These are phyloP conservation scores for Neoitamus cyanurus DNA, from an alignment of 2,888 invertebrate species.

Conservation along the genomic window DNA sequence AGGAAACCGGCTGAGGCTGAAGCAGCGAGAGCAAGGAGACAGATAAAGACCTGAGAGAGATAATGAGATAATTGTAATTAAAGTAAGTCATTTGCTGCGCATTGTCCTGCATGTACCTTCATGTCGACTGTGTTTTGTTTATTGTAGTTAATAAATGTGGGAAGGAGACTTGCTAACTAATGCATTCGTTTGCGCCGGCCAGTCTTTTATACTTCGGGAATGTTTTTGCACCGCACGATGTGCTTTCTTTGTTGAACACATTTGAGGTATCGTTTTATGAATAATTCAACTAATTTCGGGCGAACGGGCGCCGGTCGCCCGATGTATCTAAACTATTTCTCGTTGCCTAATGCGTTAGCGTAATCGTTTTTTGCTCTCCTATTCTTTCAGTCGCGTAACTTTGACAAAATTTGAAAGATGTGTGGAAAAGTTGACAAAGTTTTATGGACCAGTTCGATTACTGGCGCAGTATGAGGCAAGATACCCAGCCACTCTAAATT, in stretches of 20 bases:
- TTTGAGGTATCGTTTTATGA: background rate
- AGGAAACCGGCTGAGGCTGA: background rate
- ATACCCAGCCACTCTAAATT: background rate
- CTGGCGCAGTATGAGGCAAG: background rate
- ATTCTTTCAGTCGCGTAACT: background rate
- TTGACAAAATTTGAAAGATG: background rate
- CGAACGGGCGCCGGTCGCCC: background rate
- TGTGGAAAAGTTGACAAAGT: background rate
- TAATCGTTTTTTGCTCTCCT: background rate
- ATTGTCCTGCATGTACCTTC: background rate
- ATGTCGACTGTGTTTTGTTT: slow-evolving; percentile 23
- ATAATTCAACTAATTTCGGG: background rate
- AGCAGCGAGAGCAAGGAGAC: background rate
- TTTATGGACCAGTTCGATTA: background rate
- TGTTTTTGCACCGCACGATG: background rate
- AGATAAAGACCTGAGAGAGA: background rate
- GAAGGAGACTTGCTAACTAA: slow-evolving; percentile 6
- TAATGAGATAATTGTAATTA: background rate
- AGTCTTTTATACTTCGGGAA: slow-evolving; percentile 1
- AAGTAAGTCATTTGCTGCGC: background rate
- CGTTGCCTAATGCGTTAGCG: background rate
- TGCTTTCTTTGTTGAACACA: background rate
- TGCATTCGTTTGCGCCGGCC: background rate
- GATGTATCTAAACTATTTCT: background rate
- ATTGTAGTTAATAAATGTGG: background rate